Conservation (phyloP, 1,140 invertebrate genomes). For the Drosophila kikkawai region DNA sequence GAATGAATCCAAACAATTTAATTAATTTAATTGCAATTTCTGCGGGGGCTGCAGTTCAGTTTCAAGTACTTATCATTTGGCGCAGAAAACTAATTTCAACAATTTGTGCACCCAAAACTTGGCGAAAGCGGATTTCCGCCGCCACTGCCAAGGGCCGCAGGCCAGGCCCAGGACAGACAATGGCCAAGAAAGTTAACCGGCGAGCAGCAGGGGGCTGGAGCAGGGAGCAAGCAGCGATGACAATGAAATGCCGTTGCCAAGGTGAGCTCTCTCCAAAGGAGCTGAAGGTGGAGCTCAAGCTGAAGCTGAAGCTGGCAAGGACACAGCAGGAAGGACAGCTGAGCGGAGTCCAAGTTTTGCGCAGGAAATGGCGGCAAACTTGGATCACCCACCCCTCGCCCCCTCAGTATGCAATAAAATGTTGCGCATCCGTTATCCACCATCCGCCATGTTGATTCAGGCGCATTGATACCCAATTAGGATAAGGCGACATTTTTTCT, state of each 20-base stretch:
- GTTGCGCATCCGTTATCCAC: constrained; percentile 62
- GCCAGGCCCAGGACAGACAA: constrained; percentile 46
- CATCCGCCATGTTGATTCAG: constrained; percentile 65
- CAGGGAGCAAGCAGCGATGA: constrained; percentile 48
- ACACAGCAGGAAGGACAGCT: constrained; percentile 21
- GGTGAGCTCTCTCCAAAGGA: constrained; percentile 37
- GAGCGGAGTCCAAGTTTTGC: constrained; percentile 47
- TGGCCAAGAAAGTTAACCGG: constrained; percentile 76
- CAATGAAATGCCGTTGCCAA: constrained; percentile 71
- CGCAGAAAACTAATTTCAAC: constrained; percentile 82
- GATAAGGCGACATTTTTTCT: constrained; percentile 74
- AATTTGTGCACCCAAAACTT: constrained; percentile 80
- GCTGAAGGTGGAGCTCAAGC: not conserved
- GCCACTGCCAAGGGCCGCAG: constrained; percentile 33
- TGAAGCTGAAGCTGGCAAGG: not conserved
- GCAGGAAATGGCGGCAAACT: constrained; percentile 63
- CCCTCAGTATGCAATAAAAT: constrained; percentile 76
- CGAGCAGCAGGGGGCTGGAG: constrained; percentile 1
- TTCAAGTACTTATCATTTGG: constrained; percentile 78
- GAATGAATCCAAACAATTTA: constrained; percentile 64
- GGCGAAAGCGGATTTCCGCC: constrained; percentile 73
- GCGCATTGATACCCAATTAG: constrained; percentile 82
- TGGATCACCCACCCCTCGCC: not conserved
- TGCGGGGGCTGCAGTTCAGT: constrained; percentile 58
- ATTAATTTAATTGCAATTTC: constrained; percentile 81